Base-by-base conservation (phyloP, 2,888 invertebrate species). In the Hypena proboscidalis region DNA sequence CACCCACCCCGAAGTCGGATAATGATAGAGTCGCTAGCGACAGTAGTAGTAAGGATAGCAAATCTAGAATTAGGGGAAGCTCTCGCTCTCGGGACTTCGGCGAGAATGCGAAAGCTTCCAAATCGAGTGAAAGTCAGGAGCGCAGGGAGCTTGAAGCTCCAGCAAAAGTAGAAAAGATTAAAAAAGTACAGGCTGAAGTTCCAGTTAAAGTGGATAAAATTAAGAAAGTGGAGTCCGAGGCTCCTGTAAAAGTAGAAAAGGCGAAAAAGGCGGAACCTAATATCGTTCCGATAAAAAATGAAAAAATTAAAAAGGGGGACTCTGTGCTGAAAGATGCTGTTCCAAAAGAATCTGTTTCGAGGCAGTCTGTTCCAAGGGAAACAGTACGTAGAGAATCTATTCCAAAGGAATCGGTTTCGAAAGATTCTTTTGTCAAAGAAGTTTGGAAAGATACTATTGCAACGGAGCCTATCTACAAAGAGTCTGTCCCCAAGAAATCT, bases 1-100 rank as follows among this genome's bases (percentile, higher is more conserved):
- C 83, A 71, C 84, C 88, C 86, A 81, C 87, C 84, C 74, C 55
- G 58, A 63, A 77, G 77, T 64, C 52, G 43, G 70, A 71, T 75
- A 72, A 71, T 72, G 78, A 77, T 35, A 19, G 15, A 19, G 11
- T 27, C 43, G 73, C 72, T 68, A 71, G 67, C 71, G 80, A 77
- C 54, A 57, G 60, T 77, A 80, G 74, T 67, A 62, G 61, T 84
- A 84, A 77, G 67, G 67, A 68, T 60, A 62, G 50, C 11, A 59
- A 65, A 55, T 57, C 56, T 53, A 65, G 53, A 35, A 41, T 51
- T 47, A 57, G 42, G 31, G 51, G 55, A 29, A 56, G 46, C 38
- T 45, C 57, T 26, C 54, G 39, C 17, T 23, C 48, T 32, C 47
- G 42, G 14, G 39, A 48, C 34, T 45, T 34, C 37, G 32, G 44